phyloP scores from a whole-genome alignment of 2,113 vertebrate species.

The Numenius arquata region DNA sequence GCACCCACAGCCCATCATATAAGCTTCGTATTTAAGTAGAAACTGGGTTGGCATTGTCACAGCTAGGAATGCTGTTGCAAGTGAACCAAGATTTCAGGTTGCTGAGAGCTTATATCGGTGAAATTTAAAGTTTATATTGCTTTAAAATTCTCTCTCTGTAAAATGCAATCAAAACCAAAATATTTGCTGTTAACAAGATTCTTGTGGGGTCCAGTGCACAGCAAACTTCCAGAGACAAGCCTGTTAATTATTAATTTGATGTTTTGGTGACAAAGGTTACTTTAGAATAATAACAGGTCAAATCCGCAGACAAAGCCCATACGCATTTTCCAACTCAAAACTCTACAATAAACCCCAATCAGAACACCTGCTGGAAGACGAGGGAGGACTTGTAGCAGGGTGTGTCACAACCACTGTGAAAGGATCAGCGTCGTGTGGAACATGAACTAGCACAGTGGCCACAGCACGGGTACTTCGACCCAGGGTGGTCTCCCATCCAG shows the following conservation, averaged over 20 bases:
- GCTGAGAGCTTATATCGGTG: not conserved
- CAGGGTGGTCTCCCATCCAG: not conserved
- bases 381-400: not conserved
- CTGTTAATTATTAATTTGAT: not conserved
- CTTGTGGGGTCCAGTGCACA: not conserved
- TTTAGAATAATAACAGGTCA: not conserved
- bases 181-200: not conserved
- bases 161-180: not conserved
- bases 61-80: not conserved
- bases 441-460: not conserved
- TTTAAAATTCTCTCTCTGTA: not conserved
- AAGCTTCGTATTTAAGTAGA: not conserved
- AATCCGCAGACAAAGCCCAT: not conserved
- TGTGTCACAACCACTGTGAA: not conserved
- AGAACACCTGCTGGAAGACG: not conserved
- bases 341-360: not conserved
- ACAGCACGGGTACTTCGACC: fast-evolving
- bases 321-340: not conserved
- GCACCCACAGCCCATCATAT: not conserved
- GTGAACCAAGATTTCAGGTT: not conserved
- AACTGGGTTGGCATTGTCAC: not conserved
- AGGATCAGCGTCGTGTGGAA: not conserved
- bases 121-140: not conserved
- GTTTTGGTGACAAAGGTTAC: not conserved
- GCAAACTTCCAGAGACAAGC: not conserved